A percentile compares a stretch with the other conserved stretches of the same genome.
phyloP scores from a whole-genome alignment of 2,888 invertebrate genomes.

The Euplagia quadripunctaria region DNA sequence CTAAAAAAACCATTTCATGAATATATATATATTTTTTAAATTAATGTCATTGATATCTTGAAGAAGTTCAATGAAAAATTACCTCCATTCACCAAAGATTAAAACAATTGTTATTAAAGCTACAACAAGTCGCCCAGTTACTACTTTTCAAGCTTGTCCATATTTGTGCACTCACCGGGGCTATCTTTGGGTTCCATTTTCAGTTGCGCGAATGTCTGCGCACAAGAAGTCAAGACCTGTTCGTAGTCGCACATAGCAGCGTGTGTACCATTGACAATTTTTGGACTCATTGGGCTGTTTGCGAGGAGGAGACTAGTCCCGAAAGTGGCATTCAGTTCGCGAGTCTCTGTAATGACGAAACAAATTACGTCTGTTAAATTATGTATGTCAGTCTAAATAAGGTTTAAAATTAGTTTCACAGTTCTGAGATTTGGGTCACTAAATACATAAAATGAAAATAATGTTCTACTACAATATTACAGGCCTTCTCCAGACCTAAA shows the following conservation, averaged over 20 bases:
- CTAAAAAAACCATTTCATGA: too few species aligned
- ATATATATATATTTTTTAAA: not conserved
- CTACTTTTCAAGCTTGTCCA: too few species aligned
- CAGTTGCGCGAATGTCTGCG: slow-evolving; percentile 90
- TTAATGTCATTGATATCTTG: not conserved
- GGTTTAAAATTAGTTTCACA: too few species aligned
- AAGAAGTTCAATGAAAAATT: not conserved
- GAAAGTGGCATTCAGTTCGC: slow-evolving; percentile 94
- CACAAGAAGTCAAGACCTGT: slow-evolving; percentile 91
- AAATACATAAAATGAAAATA: too few species aligned
- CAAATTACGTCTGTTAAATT: not conserved
- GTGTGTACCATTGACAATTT: slow-evolving; percentile 97
- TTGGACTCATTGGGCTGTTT: slow-evolving; percentile 98
- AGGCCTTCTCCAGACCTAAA: too few species aligned
- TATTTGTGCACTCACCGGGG: slow-evolving; percentile 88
- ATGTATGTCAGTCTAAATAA: too few species aligned
- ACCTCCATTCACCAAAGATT: not conserved
- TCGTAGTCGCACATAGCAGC: slow-evolving; percentile 96
- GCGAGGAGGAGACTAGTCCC: slow-evolving; percentile 97
- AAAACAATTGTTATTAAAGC: not conserved
- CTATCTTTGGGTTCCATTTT: slow-evolving; percentile 92
- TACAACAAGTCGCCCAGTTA: too few species aligned
- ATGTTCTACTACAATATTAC: too few species aligned
- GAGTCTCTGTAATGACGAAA: slow-evolving; percentile 88
- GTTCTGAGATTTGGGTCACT: too few species aligned